A percentile compares a stretch with the other conserved stretches of the same genome.
Evolutionary conservation across 1,140 invertebrate genomes (phyloP).

Genomic region (Dinothrombium tinctorium): DNA sequence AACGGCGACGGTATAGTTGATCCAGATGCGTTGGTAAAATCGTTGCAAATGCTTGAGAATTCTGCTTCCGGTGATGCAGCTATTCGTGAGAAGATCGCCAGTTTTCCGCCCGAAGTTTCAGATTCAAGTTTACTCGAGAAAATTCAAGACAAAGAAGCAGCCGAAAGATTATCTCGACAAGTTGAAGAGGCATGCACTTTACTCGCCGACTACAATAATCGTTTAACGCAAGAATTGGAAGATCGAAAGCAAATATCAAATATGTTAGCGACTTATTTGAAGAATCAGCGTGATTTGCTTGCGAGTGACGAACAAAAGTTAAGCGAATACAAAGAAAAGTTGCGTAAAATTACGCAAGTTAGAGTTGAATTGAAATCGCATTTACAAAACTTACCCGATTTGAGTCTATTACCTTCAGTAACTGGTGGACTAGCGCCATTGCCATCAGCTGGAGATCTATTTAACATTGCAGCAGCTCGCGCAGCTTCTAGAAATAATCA

Average conservation of each 20-base stretch:
- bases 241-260: conserved; percentile 50
- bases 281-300: conserved; percentile 55
- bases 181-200: conserved; percentile 66
- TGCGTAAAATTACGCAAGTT: conserved; percentile 56
- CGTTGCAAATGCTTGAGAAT: conserved; percentile 60
- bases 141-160: conserved; percentile 40
- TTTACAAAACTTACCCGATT: conserved; percentile 70
- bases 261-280: conserved; percentile 65
- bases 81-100: conserved; percentile 73
- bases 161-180: conserved; percentile 39
- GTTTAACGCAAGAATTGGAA: conserved; percentile 62
- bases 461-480: conserved; percentile 24
- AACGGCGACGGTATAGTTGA: conserved; percentile 10
- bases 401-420: conserved; percentile 66
- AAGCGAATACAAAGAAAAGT: conserved; percentile 65
- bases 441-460: conserved; percentile 78
- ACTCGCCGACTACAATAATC: conserved; percentile 62
- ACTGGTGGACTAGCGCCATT: conserved; percentile 67
- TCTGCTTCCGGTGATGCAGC: conserved; percentile 78
- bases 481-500: neutral
- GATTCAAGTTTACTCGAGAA: conserved; percentile 53
- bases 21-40: conserved; percentile 23
- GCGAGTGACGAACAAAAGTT: conserved; percentile 56
- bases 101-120: conserved; percentile 74
- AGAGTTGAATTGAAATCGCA: conserved; percentile 67